These are phyloP conservation scores for Anaspis maculata DNA, from an alignment of 2,888 invertebrate species.

Conservation along the genomic window DNA sequence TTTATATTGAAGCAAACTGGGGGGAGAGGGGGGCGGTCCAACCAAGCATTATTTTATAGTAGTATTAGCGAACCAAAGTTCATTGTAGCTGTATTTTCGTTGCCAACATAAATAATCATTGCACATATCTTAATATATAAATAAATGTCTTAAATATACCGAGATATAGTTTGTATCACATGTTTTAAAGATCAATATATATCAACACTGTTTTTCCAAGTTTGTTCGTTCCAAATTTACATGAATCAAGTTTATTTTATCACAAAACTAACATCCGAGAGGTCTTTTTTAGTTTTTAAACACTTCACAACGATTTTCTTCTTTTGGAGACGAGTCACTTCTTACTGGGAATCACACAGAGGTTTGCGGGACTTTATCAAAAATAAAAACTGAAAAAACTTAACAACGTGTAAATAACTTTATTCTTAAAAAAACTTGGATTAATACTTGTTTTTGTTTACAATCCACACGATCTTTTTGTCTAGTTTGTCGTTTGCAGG, in stretches of 20 bases:
- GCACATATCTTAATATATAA: conserved; percentile 31
- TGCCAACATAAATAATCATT: conserved; percentile 36
- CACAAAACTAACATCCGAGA: conserved; percentile 15
- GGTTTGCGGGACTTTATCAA: too few species aligned
- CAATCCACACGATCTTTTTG: too few species aligned
- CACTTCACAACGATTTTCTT: conserved; percentile 5
- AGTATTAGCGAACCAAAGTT: conserved; percentile 20
- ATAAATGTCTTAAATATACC: conserved; percentile 28
- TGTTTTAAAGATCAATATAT: conserved; percentile 25
- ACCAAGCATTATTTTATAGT: conserved; percentile 14
- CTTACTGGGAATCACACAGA: too few species aligned
- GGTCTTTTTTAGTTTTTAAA: conserved; percentile 6
- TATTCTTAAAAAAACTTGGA: conserved; percentile 5
- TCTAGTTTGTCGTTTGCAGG: too few species aligned
- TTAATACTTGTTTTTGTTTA: too few species aligned
- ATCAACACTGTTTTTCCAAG: conserved; percentile 25
- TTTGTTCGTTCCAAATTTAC: too few species aligned
- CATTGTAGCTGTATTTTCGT: conserved; percentile 35
- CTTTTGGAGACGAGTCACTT: too few species aligned
- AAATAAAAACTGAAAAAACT: too few species aligned
- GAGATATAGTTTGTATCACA: conserved; percentile 40
- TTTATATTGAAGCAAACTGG: conserved; percentile 10
- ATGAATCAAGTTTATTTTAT: conserved; percentile 15
- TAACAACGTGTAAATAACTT: not conserved
- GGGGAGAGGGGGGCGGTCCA: not conserved